Evolutionary conservation across 2,888 invertebrate species (phyloP).

Genomic region (Polyommatus icarus): DNA sequence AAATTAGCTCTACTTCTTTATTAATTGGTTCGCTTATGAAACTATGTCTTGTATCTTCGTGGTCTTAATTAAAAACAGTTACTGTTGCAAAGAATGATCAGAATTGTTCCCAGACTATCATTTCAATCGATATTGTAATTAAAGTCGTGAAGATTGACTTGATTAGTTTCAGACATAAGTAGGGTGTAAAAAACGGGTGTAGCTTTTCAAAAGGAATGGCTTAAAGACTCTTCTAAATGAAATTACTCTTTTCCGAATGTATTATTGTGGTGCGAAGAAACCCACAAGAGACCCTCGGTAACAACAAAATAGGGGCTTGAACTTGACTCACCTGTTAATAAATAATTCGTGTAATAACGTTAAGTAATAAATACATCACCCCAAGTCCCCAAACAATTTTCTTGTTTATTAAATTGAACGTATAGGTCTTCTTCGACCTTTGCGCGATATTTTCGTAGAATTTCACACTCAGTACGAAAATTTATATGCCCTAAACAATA

Average conservation of each 20-base stretch:
- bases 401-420: neutral
- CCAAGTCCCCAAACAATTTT: neutral
- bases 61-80: neutral
- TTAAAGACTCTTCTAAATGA: too few species aligned
- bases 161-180: neutral
- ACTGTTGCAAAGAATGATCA: neutral
- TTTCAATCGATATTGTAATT: slow-evolving; percentile 5
- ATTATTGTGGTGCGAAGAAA: neutral
- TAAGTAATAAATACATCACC: slow-evolving; percentile 3
- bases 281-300: neutral
- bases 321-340: neutral
- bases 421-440: neutral
- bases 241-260: neutral
- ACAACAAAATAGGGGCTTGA: neutral
- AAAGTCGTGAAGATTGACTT: neutral
- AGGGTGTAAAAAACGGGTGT: neutral
- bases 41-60: neutral
- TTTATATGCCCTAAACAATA: neutral
- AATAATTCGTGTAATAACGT: slow-evolving; percentile 12
- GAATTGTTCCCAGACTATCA: slow-evolving; percentile 17
- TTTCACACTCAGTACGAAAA: neutral
- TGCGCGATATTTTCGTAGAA: neutral
- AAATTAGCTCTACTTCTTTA: neutral
- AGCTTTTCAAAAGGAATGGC: too few species aligned
- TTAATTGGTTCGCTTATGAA: neutral